These are phyloP conservation scores for Eutolmus rufibarbis DNA, from an alignment of 2,888 invertebrate species.

Conservation along the genomic window DNA sequence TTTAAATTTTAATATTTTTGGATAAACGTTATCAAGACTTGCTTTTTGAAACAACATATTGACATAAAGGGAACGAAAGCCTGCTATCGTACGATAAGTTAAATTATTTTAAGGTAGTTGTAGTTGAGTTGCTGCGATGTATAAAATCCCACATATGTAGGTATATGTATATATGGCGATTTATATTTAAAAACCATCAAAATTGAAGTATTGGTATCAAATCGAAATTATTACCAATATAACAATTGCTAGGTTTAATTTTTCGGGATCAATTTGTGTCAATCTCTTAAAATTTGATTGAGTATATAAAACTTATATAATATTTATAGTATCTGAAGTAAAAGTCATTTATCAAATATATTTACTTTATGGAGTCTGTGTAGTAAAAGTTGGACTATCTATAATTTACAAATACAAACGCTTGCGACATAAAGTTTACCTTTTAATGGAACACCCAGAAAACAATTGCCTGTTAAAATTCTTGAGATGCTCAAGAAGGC, in stretches of 20 bases:
- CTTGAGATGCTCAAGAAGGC: conserved; percentile 12
- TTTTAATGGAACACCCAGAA: not conserved
- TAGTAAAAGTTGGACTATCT: not conserved
- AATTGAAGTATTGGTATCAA: no score
- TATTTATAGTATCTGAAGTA: not conserved
- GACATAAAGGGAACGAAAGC: no score
- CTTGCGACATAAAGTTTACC: not conserved
- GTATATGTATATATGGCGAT: no score
- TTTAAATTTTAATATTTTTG: no score
- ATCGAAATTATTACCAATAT: no score
- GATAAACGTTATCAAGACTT: no score
- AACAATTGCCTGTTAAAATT: not conserved
- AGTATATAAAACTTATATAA: not conserved
- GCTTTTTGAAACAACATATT: no score
- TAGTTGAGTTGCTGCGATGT: no score
- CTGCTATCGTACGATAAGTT: no score
- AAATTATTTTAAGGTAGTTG: no score
- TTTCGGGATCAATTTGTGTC: not conserved
- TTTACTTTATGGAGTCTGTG: not conserved
- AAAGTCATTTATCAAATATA: not conserved
- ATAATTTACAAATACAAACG: not conserved
- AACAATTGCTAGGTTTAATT: not conserved
- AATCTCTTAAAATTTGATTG: not conserved
- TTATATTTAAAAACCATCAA: no score
- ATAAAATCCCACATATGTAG: no score